Conservation (phyloP, 1,140 invertebrate genomes). For the Nephila pilipes region DNA sequence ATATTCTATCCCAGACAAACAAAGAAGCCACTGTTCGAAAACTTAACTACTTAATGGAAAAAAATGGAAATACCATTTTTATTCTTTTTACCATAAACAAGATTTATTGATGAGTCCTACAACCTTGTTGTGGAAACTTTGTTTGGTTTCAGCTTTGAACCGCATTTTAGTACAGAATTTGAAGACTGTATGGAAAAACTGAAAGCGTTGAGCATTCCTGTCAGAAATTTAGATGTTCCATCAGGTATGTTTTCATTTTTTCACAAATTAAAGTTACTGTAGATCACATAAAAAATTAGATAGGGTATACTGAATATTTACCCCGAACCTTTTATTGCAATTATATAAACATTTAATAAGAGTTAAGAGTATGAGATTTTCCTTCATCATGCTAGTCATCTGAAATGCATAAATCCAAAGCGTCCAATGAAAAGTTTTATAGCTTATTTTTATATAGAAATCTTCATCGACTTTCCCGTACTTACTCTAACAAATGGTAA, state of each 20-base stretch:
- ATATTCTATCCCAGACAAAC: conserved; percentile 95
- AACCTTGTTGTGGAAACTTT: conserved; percentile 94
- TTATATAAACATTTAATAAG: no score
- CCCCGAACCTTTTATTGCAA: no score
- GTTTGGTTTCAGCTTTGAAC: conserved; percentile 99
- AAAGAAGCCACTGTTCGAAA: conserved; percentile 91
- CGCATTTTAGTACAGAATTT: conserved; percentile 91
- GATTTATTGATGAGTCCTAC: conserved; percentile 81
- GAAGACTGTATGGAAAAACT: conserved; percentile 87
- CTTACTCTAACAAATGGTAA: no score
- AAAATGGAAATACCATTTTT: conserved; percentile 91
- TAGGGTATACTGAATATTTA: no score
- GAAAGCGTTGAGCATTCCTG: conserved; percentile 84
- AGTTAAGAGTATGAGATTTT: no score
- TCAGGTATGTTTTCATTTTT: conserved; percentile 84
- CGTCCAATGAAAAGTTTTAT: no score
- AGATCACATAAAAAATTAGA: no score
- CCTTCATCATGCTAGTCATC: no score
- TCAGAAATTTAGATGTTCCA: conserved; percentile 96
- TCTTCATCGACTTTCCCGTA: no score
- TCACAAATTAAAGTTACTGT: neutral
- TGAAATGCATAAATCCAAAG: no score
- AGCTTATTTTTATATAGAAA: no score
- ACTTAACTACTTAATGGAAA: conserved; percentile 91
- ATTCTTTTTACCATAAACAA: conserved; percentile 84